Evolutionary conservation across 2,888 invertebrate species (phyloP).

Genomic region (Laspeyria flexula): DNA sequence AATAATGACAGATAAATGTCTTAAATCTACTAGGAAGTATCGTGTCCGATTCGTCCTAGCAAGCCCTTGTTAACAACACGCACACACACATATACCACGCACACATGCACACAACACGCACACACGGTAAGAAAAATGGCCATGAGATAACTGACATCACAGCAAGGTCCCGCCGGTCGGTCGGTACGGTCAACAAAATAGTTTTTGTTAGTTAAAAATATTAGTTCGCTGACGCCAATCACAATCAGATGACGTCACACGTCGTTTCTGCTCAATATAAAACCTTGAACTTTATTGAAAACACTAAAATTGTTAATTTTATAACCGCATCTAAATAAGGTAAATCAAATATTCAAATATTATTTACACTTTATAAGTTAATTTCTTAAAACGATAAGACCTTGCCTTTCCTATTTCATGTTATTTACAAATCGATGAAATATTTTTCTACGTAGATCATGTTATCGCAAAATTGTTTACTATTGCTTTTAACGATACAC

Average conservation of each 20-base stretch:
- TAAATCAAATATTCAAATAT: conserved; percentile 17
- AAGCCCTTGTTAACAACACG: conserved; percentile 60
- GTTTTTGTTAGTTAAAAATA: conserved; percentile 16
- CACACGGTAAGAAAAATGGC: conserved; percentile 59
- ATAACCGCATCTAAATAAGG: conserved; percentile 17
- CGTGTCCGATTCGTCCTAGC: conserved; percentile 77
- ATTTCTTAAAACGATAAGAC: conserved; percentile 10
- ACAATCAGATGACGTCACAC: conserved; percentile 18
- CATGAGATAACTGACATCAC: conserved; percentile 83
- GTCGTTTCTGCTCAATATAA: conserved; percentile 4
- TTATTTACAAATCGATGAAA: neutral
- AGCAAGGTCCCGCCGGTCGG: conserved; percentile 71
- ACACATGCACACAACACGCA: conserved; percentile 33
- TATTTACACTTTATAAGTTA: conserved; percentile 21
- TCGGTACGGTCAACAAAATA: conserved; percentile 64
- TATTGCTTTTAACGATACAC: too few species aligned
- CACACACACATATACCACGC: conserved; percentile 40
- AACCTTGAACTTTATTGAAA: conserved; percentile 39
- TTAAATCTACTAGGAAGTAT: conserved; percentile 76
- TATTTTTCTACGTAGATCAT: too few species aligned
- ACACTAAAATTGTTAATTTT: conserved; percentile 21
- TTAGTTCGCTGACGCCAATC: conserved; percentile 7
- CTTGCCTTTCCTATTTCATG: neutral
- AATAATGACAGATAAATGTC: conserved; percentile 70
- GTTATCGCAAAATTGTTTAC: too few species aligned